These are phyloP conservation scores for Scleropages formosus DNA, from an alignment of 2,797 vertebrate genomes.

Conservation along the genomic window DNA sequence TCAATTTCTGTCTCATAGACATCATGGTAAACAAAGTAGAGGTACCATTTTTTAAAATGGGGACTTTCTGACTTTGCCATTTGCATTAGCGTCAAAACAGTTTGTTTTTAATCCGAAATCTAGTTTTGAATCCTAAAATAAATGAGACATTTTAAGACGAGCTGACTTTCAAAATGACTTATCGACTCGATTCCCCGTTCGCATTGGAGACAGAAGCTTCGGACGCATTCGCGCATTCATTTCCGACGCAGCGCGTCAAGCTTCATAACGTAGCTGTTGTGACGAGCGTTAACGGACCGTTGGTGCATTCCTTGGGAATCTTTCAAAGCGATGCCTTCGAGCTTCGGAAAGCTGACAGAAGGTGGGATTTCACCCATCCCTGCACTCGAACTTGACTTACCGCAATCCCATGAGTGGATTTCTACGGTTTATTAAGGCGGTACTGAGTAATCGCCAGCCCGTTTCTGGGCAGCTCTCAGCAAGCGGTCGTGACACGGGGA, in stretches of 20 bases:
- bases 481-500: not conserved
- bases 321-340: too few species aligned
- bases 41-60: slow-evolving; percentile 43
- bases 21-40: slow-evolving; percentile 44
- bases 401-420: not conserved
- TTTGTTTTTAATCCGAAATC: slow-evolving; percentile 28
- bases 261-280: too few species aligned
- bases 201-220: not conserved
- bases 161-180: slow-evolving; percentile 23
- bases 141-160: slow-evolving; percentile 17
- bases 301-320: too few species aligned
- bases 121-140: slow-evolving; percentile 34
- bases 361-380: too few species aligned
- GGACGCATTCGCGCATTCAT: not conserved
- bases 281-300: too few species aligned
- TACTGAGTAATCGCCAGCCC: not conserved
- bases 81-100: slow-evolving; percentile 61
- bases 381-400: not conserved
- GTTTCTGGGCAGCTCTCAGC: slow-evolving; percentile 5
- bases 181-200: not conserved
- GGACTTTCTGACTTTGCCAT: slow-evolving; percentile 64
- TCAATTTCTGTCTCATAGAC: slow-evolving; percentile 39
- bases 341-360: too few species aligned
- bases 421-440: not conserved
- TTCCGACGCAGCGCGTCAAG: not conserved